Conservation (phyloP, 2,113 vertebrate species). For the Xenopus tropicalis region UCB_Xtro_10.0 CM004447.2:71720001-71720500, state of each 20-base stretch:
- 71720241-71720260: background rate
- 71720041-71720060: slow-evolving; percentile 33
- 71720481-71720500: no score
- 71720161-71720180: background rate
- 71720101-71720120: slow-evolving; percentile 43
- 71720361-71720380: no score
- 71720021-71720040: slow-evolving; percentile 35
- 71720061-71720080: slow-evolving; percentile 46
- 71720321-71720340: no score
- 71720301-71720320: background rate
- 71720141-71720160: background rate
- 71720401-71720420: no score
- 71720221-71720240: no score
- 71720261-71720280: background rate
- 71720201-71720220: no score
- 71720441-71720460: no score
- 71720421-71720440: no score
- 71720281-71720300: background rate
- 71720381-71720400: no score
- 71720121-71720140: slow-evolving; percentile 11
- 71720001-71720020: slow-evolving; percentile 26
- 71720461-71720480: no score
- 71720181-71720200: no score
- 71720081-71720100: slow-evolving; percentile 22
- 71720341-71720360: no score